phyloP scores from a whole-genome alignment of 2,888 invertebrate species.

The Digitonthophagus gazella region DNA sequence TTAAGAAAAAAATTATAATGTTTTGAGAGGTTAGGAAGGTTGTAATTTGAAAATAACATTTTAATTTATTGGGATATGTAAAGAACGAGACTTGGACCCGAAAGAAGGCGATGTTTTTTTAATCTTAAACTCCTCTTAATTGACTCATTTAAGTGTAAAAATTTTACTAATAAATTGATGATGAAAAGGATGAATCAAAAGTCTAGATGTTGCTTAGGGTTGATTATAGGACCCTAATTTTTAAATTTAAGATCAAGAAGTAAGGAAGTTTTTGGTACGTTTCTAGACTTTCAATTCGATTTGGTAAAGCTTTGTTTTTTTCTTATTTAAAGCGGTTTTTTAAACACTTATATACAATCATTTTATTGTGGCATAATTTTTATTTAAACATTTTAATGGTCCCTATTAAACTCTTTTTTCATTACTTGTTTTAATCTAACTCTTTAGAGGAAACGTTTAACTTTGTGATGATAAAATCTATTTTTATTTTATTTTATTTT shows the following conservation, averaged over 20 bases:
- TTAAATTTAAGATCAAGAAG: background rate
- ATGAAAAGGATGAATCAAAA: background rate
- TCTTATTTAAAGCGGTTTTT: background rate
- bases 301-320: background rate
- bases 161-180: background rate
- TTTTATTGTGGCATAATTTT: background rate
- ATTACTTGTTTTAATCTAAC: background rate
- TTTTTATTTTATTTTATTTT: too few species aligned
- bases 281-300: background rate
- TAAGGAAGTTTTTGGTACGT: background rate
- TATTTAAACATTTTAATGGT: background rate
- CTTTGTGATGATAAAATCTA: too few species aligned
- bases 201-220: too few species aligned
- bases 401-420: background rate
- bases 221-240: too few species aligned
- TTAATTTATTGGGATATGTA: background rate
- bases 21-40: too few species aligned
- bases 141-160: background rate
- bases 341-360: background rate
- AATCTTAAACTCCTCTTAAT: background rate
- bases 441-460: background rate
- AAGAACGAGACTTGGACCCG: background rate
- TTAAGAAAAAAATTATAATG: too few species aligned
- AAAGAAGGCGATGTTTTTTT: background rate
- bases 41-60: too few species aligned